phyloP scores from a whole-genome alignment of 2,888 invertebrate species.

The Drosophila greeni region DNA sequence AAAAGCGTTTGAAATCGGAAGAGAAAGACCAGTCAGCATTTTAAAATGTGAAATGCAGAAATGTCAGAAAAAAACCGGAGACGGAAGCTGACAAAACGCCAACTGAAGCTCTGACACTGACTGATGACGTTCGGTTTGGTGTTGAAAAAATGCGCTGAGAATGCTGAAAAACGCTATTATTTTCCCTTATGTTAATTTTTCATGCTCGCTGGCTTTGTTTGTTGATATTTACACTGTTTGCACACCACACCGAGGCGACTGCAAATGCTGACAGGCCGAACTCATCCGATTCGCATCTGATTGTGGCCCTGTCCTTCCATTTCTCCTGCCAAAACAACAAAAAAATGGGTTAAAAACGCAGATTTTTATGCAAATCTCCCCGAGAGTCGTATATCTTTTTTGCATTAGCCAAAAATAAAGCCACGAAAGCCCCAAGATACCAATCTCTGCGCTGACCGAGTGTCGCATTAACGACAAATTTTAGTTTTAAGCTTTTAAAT shows the following conservation, averaged over 20 bases:
- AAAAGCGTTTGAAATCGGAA: slow-evolving; percentile 41
- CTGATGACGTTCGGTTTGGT: slow-evolving; percentile 58
- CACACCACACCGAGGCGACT: slow-evolving; percentile 1
- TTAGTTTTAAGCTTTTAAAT: slow-evolving; percentile 71
- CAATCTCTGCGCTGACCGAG: slow-evolving; percentile 46
- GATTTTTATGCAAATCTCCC: slow-evolving; percentile 39
- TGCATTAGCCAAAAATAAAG: slow-evolving; percentile 32
- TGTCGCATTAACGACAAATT: slow-evolving; percentile 71
- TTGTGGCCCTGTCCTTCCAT: background rate
- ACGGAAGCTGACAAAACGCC: slow-evolving; percentile 73
- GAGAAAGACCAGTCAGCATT: slow-evolving; percentile 10
- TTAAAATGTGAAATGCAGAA: slow-evolving; percentile 37
- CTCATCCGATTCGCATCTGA: slow-evolving; percentile 31
- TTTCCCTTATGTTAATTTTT: slow-evolving; percentile 68
- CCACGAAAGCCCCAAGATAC: slow-evolving; percentile 28
- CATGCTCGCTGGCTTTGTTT: slow-evolving; percentile 52
- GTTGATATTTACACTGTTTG: slow-evolving; percentile 36
- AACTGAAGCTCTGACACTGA: slow-evolving; percentile 69
- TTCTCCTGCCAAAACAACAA: slow-evolving; percentile 11
- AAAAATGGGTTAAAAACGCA: slow-evolving; percentile 39
- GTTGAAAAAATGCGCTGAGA: slow-evolving; percentile 24
- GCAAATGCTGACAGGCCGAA: slow-evolving; percentile 41
- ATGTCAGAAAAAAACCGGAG: slow-evolving; percentile 12
- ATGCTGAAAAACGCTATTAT: slow-evolving; percentile 13
- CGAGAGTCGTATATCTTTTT: slow-evolving; percentile 42